These are phyloP conservation scores for Enteromius thamalakanensis DNA, from an alignment of 2,797 vertebrate genomes.

Conservation along the genomic window DNA sequence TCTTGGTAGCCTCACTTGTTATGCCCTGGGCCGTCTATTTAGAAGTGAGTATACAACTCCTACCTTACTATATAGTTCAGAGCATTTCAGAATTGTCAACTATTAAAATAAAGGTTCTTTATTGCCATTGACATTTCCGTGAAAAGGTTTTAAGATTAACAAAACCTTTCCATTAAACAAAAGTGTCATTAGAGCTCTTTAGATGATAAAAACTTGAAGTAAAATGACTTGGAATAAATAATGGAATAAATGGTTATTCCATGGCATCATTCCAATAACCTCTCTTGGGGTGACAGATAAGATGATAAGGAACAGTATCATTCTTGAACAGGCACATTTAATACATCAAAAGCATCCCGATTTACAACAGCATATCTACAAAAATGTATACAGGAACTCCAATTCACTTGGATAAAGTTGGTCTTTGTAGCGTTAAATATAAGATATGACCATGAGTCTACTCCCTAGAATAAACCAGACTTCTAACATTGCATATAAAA, in stretches of 20 bases:
- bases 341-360: not conserved
- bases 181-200: not conserved
- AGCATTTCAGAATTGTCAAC: not conserved
- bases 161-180: not conserved
- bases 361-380: not conserved
- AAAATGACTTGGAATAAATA: no score
- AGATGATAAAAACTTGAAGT: not conserved
- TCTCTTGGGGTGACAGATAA: not conserved
- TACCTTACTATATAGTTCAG: no score
- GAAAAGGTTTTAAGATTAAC: not conserved
- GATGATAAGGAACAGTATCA: not conserved
- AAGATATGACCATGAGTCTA: not conserved
- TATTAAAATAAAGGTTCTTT: not conserved
- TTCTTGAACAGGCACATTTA: not conserved
- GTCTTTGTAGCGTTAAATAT: not conserved
- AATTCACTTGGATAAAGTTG: not conserved
- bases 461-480: not conserved
- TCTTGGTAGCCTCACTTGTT: conserved; percentile 91
- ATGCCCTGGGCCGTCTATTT: conserved; percentile 96
- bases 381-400: not conserved
- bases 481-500: not conserved
- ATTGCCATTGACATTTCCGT: not conserved
- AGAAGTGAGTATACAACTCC: conserved; percentile 82
- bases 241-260: not conserved
- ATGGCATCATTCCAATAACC: not conserved